Evolutionary conservation across 2,113 vertebrate genomes (phyloP), one percentile per base, ranked within the genome.

Genomic region (Leucopsar rothschildi): DNA sequence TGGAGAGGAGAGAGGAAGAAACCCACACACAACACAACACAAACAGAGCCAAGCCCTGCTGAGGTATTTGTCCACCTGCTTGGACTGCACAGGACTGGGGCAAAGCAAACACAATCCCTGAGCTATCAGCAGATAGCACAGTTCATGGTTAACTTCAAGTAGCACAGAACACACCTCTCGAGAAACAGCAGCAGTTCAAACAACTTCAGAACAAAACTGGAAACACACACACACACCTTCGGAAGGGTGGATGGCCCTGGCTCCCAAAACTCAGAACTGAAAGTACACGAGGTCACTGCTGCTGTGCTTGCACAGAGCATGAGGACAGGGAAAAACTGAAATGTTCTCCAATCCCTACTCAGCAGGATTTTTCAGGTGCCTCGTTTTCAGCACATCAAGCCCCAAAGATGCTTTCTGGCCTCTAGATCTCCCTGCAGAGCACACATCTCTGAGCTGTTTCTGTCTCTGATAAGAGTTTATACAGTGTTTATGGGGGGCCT

Each of bases 11-110:
- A 93, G 68, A 88, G 94, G 73, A 80, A 59, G 87, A 86, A 97
- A 77, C 23, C 71, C 69, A 37, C 86, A 29, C 80, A 49, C 70
- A 70, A 4, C 68, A 95, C 82, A 86, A 47, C 90, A 92, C 93
- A 92, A 93, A 92, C 80, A 88, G 35, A 92, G 90, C 94, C 96
- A 86, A 93, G 16, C 96, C 96, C 93, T 88, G n/a, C 88, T 20
- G 5, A 68, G 95, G 86, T 96, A 95, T 97, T 96, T 92, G 75
- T 96, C 95, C 96, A 97, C 96, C 95, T 95, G 94, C 92, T 94
- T n/a, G 83, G 82, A 39, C 92, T 55, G 90, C 92, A 47, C 84
- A 94, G 88, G 83, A 75, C 91, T 92, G 71, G 1, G 63, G 91
- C 87, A 93, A 25, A 92, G 91, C 97, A 97, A 97, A 97, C 85